A percentile compares a stretch with the other conserved stretches of the same genome.
phyloP scores from a whole-genome alignment of 23 tunicate genomes.

The Trididemnum nubilum region DNA sequence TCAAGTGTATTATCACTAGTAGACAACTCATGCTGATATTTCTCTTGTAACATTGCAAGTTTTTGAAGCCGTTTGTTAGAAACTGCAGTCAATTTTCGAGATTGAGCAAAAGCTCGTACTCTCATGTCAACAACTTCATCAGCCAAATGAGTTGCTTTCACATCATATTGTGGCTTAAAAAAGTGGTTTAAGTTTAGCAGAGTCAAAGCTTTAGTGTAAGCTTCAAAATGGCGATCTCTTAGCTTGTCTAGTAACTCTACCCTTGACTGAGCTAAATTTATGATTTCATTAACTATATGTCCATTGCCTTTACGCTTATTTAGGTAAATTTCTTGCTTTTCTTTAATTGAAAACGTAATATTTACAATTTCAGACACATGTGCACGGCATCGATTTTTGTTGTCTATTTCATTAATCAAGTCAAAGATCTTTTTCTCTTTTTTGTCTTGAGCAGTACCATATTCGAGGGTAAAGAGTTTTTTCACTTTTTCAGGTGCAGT shows the following conservation, averaged over 20 bases:
- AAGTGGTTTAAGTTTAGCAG: conserved; percentile 18
- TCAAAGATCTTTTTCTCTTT: background rate
- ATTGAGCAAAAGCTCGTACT: conserved; percentile 46
- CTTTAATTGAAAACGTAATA: background rate
- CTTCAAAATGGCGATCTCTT: conserved; percentile 23
- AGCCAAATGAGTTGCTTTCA: conserved; percentile 11
- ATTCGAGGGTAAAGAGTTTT: conserved; percentile 18
- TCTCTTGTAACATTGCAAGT: conserved; percentile 1
- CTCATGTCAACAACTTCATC: conserved; percentile 43
- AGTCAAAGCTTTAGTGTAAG: conserved; percentile 24
- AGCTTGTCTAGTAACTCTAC: conserved; percentile 9
- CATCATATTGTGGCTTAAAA: conserved; percentile 12
- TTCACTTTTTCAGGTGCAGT: conserved; percentile 30
- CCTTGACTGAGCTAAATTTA: background rate
- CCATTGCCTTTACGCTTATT: background rate
- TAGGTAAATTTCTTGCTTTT: conserved; percentile 16
- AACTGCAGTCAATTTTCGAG: background rate
- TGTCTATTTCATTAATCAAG: background rate
- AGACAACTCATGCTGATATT: conserved; percentile 10
- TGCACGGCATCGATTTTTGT: background rate
- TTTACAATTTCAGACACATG: conserved; percentile 6
- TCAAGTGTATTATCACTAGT: background rate
- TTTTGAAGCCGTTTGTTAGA: background rate
- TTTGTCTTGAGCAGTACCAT: conserved; percentile 5
- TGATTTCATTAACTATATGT: background rate